These are phyloP conservation scores for Scaptodrosophila latifasciaeformis DNA, from an alignment of 2,888 invertebrate species.

Conservation along the genomic window DNA sequence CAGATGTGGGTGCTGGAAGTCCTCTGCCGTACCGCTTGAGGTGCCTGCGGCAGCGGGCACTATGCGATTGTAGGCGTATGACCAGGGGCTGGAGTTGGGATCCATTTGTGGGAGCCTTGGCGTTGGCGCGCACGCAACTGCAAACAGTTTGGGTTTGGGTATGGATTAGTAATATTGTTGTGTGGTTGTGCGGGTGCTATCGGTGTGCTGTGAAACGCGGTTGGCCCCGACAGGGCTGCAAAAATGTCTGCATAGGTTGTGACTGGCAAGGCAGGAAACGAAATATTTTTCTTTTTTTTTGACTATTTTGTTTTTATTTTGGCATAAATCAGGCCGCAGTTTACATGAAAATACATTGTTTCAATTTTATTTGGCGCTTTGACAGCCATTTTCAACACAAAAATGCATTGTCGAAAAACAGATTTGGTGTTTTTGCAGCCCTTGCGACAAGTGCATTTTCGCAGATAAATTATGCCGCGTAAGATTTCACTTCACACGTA, in stretches of 20 bases:
- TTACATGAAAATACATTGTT: background rate
- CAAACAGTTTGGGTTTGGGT: constrained; percentile 5
- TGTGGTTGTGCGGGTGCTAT: background rate
- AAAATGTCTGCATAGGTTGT: background rate
- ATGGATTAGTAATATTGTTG: background rate
- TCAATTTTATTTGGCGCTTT: too few species aligned
- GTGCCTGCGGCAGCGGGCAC: constrained; percentile 80
- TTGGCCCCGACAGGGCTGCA: constrained; percentile 1
- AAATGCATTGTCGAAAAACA: background rate
- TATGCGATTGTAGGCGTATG: constrained; percentile 88
- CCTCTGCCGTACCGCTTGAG: constrained; percentile 79
- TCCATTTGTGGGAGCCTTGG: constrained; percentile 78
- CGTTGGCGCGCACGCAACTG: constrained; percentile 23
- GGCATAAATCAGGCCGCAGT: too few species aligned
- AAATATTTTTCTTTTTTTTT: too few species aligned
- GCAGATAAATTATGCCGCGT: constrained; percentile 46
- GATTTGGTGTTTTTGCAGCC: background rate
- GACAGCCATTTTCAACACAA: too few species aligned
- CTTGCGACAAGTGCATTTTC: constrained; percentile 2
- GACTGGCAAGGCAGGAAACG: too few species aligned
- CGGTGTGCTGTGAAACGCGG: background rate
- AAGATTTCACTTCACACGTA: constrained; percentile 18
- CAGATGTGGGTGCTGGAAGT: constrained; percentile 82
- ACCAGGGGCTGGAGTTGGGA: constrained; percentile 90
- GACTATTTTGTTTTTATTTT: too few species aligned